Base-by-base conservation (phyloP, 2,888 invertebrate genomes). In the Dascillus cervinus region DNA sequence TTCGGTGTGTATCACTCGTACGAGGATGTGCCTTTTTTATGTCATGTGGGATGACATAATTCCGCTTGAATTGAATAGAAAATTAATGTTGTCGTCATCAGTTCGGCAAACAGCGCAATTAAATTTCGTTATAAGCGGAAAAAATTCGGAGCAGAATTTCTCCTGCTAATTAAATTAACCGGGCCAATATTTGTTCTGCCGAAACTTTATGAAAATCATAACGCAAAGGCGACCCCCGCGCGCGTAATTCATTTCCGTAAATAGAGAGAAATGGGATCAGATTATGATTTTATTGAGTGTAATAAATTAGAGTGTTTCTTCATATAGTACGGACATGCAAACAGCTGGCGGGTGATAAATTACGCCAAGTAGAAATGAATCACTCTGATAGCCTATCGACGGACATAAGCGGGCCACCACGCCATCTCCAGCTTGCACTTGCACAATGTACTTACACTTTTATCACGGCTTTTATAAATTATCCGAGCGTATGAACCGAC, bases 331-430 rank as follows among this genome's bases (percentile, higher is more conserved):
- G 43, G 32, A 31, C 39, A 39, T 36, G 45, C 39, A 41, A 46
- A 39, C 44, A 46, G 44, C 41, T 43, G 37, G 30, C 39, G 30
- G 24, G 37, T 39, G 44, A 44, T 43, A 47, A 43, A 44, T 39
- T 36, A 41, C 34, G 29, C 39, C 29, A 22, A 31, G 39, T 32
- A 36, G 26, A 26, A 25, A 41, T 46, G 37, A 41, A 45, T 45
- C 43, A 43, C 31, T 32, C 26, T 21, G 29, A 34, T 34, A 41
- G 34, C 30, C 37, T 26, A 39, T 41, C 27, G 35, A 29, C 26
- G 33, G 40, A 33, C 37, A 26, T 29, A 32, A 43, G 30, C 26
- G 30, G 32, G 35, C 32, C 34, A 29, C 34, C 30, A 30, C 26
- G 39, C 43, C 43, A 41, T 41, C 41, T 35, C 41, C 20, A 23